Evolutionary conservation across 2,113 vertebrate species (phyloP).

Genomic region (Rhinichthys klamathensis): DNA sequence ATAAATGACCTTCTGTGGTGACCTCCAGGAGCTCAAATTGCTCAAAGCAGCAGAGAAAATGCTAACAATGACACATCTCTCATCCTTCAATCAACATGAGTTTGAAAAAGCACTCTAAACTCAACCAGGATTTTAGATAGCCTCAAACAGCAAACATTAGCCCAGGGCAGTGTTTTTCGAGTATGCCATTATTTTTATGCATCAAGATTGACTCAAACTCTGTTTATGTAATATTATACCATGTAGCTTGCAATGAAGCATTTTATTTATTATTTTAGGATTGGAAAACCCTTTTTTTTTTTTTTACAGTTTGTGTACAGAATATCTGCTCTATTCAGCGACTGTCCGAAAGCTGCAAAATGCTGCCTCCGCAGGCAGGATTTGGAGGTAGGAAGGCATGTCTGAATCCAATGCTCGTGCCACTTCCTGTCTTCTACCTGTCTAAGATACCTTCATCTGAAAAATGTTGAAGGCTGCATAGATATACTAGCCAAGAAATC

Average conservation of each 20-base stretch:
- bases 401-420: no score
- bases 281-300: not conserved
- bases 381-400: no score
- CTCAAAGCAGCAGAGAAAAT: not conserved
- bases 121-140: not conserved
- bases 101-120: not conserved
- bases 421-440: no score
- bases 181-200: not conserved
- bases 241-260: not conserved
- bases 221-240: not conserved
- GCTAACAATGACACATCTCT: not conserved
- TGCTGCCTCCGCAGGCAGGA: no score
- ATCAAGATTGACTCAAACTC: not conserved
- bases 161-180: not conserved
- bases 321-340: no score
- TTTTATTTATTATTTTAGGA: not conserved
- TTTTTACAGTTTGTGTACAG: no score
- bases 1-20: not conserved
- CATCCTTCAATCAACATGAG: not conserved
- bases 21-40: not conserved
- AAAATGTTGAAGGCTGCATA: no score
- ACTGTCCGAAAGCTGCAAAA: no score
- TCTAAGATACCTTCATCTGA: no score
- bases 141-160: conserved; percentile 4
- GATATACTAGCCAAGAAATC: no score